Percentiles rank a stretch among this genome's conserved stretches.
Conservation (phyloP, 2,888 invertebrate species). For the Eilema caniola region DNA sequence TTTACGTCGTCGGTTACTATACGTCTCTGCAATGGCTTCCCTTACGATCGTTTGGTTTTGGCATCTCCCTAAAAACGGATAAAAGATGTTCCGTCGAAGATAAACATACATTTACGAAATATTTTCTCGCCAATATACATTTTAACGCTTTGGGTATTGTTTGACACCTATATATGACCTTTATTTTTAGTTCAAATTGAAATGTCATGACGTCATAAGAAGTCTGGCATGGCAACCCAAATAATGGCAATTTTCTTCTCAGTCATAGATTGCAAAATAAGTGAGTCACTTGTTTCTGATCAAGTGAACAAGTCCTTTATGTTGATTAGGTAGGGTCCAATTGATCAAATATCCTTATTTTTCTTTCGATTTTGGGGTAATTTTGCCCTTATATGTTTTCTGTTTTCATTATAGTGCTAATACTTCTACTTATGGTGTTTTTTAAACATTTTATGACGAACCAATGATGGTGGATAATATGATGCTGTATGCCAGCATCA, state of each 20-base stretch:
- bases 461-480: too few relatives aligned
- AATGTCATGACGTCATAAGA: not conserved
- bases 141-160: constrained; percentile 8
- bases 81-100: constrained; percentile 23
- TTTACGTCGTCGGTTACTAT: constrained; percentile 20
- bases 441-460: too few relatives aligned
- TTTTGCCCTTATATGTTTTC: too few relatives aligned
- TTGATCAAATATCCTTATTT: not conserved
- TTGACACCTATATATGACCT: not conserved
- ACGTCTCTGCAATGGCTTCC: constrained; percentile 33
- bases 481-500: too few relatives aligned
- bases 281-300: not conserved
- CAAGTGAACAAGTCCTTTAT: not conserved
- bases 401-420: too few relatives aligned
- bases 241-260: not conserved
- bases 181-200: constrained; percentile 1
- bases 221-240: not conserved
- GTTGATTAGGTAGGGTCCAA: not conserved
- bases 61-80: constrained; percentile 14
- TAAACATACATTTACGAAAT: constrained; percentile 11
- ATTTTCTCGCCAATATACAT: constrained; percentile 6
- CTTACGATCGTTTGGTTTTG: constrained; percentile 25
- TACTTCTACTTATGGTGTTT: too few relatives aligned
- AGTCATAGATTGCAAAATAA: not conserved
- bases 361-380: too few relatives aligned